phyloP scores from a whole-genome alignment of 2,888 invertebrate genomes.

The Netelia virgata region DNA sequence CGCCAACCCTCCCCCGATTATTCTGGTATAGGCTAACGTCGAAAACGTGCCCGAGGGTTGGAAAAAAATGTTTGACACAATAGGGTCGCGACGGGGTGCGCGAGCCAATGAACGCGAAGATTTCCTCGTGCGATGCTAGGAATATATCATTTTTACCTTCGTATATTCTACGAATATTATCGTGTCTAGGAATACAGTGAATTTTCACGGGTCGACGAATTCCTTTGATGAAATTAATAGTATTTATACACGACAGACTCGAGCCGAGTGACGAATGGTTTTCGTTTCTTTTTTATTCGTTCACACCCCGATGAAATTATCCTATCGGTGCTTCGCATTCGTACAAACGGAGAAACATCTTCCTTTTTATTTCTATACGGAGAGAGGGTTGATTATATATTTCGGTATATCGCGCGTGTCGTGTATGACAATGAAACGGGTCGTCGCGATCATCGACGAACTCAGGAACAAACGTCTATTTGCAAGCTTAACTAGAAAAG shows the following conservation, averaged over 20 bases:
- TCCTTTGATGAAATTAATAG: conserved; percentile 83
- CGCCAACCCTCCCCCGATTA: conserved; percentile 58
- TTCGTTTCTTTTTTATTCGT: conserved; percentile 17
- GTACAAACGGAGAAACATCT: not conserved
- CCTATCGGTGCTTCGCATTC: conserved; percentile 49
- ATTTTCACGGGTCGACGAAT: conserved; percentile 82
- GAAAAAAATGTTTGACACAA: conserved; percentile 57
- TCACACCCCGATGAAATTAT: conserved; percentile 4
- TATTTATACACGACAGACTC: conserved; percentile 79
- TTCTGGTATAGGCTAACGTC: conserved; percentile 22
- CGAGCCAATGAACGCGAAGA: conserved; percentile 62
- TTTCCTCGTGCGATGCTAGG: conserved; percentile 49
- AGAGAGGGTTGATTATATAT: conserved; percentile 43
- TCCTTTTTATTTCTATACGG: conserved; percentile 7
- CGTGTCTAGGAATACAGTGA: conserved; percentile 64
- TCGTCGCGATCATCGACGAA: conserved; percentile 28
- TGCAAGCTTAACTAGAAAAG: conserved; percentile 71
- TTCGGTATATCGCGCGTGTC: conserved; percentile 19
- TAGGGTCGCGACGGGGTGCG: conserved; percentile 50
- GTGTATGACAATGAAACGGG: conserved; percentile 17
- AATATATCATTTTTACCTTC: conserved; percentile 60
- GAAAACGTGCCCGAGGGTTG: conserved; percentile 49
- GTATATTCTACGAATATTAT: not conserved
- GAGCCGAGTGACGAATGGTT: conserved; percentile 76
- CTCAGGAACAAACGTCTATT: conserved; percentile 62